Evolutionary conservation across 2,113 vertebrate species (phyloP).

Genomic region (Meles meles): DNA sequence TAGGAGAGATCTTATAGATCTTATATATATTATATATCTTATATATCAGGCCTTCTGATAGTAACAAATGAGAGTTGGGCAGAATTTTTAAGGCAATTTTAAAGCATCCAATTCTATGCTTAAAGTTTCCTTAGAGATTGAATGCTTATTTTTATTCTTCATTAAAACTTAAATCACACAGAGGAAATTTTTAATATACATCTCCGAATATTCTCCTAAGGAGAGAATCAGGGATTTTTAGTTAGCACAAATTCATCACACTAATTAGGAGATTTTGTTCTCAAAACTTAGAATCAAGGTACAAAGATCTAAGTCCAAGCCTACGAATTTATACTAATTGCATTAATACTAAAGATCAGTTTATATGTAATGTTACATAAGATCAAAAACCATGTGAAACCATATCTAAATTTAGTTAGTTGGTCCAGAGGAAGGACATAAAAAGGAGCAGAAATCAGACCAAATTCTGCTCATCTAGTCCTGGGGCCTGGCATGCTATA

Average conservation of each 20-base stretch:
- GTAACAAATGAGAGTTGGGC: not conserved
- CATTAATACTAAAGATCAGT: not conserved
- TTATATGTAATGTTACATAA: not conserved
- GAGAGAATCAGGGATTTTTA: not conserved
- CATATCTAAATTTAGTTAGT: not conserved
- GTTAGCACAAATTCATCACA: not conserved
- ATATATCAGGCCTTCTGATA: not conserved
- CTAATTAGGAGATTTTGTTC: not conserved
- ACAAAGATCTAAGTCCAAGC: not conserved
- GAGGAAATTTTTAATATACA: not conserved
- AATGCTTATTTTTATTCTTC: slow-evolving; percentile 1
- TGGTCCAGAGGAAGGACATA: not conserved
- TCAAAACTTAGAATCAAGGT: not conserved
- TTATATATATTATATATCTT: too few species aligned
- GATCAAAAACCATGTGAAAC: not conserved
- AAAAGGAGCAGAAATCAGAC: not conserved
- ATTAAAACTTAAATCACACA: not conserved
- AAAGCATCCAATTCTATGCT: not conserved
- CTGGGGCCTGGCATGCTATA: not conserved
- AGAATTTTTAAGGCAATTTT: not conserved
- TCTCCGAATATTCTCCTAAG: not conserved
- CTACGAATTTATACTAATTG: not conserved
- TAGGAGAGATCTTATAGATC: not conserved
- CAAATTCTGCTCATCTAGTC: not conserved
- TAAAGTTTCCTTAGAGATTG: not conserved